Conservation (phyloP, 2,888 invertebrate species). For the Drosophila aldrichi region DNA sequence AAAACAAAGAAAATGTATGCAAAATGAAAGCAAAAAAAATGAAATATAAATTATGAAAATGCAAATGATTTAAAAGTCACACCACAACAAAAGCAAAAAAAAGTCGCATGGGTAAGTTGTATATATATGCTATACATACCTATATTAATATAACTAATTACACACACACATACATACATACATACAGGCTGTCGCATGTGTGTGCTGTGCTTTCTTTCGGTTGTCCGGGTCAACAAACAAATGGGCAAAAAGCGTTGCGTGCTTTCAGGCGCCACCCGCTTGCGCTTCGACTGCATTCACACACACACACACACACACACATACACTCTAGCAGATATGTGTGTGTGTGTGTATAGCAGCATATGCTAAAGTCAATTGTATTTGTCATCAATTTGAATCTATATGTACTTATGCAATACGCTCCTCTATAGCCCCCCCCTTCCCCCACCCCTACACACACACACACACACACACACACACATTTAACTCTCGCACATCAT, state of each 20-base stretch:
- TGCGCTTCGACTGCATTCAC: slow-evolving; percentile 28
- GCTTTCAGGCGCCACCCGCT: slow-evolving; percentile 51
- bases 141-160: slow-evolving; percentile 21
- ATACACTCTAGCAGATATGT: background rate
- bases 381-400: background rate
- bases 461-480: background rate
- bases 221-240: slow-evolving; percentile 62
- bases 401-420: slow-evolving; percentile 7
- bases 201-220: slow-evolving; percentile 34
- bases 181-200: slow-evolving; percentile 6
- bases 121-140: slow-evolving; percentile 13
- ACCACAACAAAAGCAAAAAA: slow-evolving; percentile 2
- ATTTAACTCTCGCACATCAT: background rate
- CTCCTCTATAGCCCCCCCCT: background rate
- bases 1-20: background rate
- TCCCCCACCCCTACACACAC: background rate
- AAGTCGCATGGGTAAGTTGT: slow-evolving; percentile 38
- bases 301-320: background rate
- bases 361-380: slow-evolving; percentile 8
- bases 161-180: slow-evolving; percentile 6
- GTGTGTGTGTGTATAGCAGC: background rate
- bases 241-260: slow-evolving; percentile 58
- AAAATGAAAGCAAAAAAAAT: slow-evolving; percentile 1
- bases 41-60: too few species aligned
- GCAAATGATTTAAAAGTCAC: background rate